Evolutionary conservation across 2,888 invertebrate genomes (phyloP).

Genomic region (Nezara viridula): DNA sequence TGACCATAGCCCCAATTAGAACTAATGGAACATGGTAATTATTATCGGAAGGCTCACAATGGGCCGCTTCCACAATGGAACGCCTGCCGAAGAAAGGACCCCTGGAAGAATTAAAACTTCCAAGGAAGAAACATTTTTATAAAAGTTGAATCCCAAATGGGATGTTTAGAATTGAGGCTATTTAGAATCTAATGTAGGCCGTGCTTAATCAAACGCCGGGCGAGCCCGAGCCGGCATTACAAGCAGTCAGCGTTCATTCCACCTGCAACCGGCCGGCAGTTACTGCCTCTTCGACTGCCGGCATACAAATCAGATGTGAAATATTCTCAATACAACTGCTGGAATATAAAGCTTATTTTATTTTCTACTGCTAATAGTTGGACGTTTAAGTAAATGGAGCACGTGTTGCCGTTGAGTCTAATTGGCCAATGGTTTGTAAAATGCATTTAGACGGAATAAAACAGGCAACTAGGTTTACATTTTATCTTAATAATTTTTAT

Average conservation of each 20-base stretch:
- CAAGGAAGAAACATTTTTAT: neutral
- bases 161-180: slow-evolving; percentile 40
- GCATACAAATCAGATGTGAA: slow-evolving; percentile 34
- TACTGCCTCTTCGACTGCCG: neutral
- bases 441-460: neutral
- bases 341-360: slow-evolving; percentile 41
- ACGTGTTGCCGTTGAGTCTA: neutral
- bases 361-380: neutral
- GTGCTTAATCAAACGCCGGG: slow-evolving; percentile 1
- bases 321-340: neutral
- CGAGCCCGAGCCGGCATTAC: slow-evolving; percentile 15
- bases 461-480: too few species aligned
- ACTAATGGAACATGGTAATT: slow-evolving; percentile 32
- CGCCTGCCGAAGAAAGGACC: neutral
- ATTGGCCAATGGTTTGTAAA: slow-evolving; percentile 20
- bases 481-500: too few species aligned
- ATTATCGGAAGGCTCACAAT: slow-evolving; percentile 33
- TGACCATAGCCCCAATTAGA: slow-evolving; percentile 15
- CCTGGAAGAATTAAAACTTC: neutral
- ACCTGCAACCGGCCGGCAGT: neutral
- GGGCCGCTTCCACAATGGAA: slow-evolving; percentile 6
- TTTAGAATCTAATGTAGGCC: slow-evolving; percentile 14
- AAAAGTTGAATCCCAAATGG: slow-evolving; percentile 23
- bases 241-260: slow-evolving; percentile 21
- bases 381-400: neutral